Conservation (phyloP, 2,888 invertebrate genomes). For the Toxonevra muliebris region DNA sequence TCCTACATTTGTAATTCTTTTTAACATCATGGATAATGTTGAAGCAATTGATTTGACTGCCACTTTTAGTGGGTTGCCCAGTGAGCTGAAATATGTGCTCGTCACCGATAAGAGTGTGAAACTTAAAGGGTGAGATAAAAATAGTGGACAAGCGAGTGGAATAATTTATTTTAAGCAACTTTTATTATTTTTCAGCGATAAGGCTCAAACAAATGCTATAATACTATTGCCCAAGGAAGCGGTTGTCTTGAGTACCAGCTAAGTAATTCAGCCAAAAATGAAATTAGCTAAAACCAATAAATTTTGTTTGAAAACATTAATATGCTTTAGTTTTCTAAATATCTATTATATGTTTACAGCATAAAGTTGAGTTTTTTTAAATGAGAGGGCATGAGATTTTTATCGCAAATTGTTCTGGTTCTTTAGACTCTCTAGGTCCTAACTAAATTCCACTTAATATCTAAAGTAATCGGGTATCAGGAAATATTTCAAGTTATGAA, state of each 20-base stretch:
- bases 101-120: slow-evolving; percentile 54
- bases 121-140: slow-evolving; percentile 50
- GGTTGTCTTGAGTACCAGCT: slow-evolving; percentile 51
- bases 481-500: too few species aligned
- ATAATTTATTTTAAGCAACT: too few species aligned
- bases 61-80: slow-evolving; percentile 43
- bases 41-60: slow-evolving; percentile 62
- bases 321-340: too few species aligned
- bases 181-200: slow-evolving; percentile 45
- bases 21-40: slow-evolving; percentile 64
- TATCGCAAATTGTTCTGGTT: too few species aligned
- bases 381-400: too few species aligned
- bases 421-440: too few species aligned
- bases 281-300: not conserved
- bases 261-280: slow-evolving; percentile 21
- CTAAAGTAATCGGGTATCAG: too few species aligned
- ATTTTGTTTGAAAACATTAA: not conserved
- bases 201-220: slow-evolving; percentile 47
- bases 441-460: too few species aligned
- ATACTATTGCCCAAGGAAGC: slow-evolving; percentile 58
- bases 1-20: slow-evolving; percentile 63
- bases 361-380: too few species aligned
- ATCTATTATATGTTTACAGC: too few species aligned
- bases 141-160: too few species aligned
- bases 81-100: slow-evolving; percentile 50